phyloP scores from a whole-genome alignment of 2,797 vertebrate species.

The Phrynocephalus vlangalii region DNA sequence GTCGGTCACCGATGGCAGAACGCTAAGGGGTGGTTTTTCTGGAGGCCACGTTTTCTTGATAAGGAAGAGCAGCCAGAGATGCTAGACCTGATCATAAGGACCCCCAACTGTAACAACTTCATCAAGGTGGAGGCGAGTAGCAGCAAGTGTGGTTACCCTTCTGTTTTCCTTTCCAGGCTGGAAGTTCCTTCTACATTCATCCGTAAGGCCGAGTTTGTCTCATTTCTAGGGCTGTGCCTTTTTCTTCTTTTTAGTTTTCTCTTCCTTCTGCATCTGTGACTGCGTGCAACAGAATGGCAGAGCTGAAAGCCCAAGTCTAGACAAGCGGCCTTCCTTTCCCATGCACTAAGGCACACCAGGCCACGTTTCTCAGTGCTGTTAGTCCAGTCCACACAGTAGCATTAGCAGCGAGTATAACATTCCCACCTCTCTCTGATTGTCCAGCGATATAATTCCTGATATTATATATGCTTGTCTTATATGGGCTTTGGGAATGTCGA shows the following conservation, averaged over 20 bases:
- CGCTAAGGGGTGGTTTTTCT: constrained; percentile 30
- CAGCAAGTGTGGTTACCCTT: constrained; percentile 45
- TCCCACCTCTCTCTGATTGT: constrained; percentile 55
- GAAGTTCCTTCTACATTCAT: constrained; percentile 36
- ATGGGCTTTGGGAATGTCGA: constrained; percentile 48
- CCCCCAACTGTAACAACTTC: constrained; percentile 33
- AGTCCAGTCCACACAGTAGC: constrained; percentile 58
- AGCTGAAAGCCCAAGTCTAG: constrained; percentile 68
- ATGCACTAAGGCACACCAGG: constrained; percentile 57
- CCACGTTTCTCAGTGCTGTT: constrained; percentile 56
- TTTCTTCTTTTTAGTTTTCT: constrained; percentile 82
- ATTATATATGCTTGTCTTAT: constrained; percentile 30
- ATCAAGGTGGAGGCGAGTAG: constrained; percentile 53
- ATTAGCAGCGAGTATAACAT: constrained; percentile 54
- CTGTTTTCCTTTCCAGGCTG: constrained; percentile 46
- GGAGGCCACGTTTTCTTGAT: constrained; percentile 10
- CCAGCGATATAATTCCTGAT: constrained; percentile 25
- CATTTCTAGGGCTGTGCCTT: constrained; percentile 80
- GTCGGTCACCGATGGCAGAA: constrained; percentile 44
- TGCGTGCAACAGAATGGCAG: constrained; percentile 67
- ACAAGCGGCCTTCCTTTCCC: constrained; percentile 53
- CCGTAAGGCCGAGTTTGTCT: constrained; percentile 45
- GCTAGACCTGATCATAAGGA: not conserved
- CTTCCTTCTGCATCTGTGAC: constrained; percentile 76
- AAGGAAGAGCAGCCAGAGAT: constrained; percentile 43